phyloP scores from a whole-genome alignment of 1,140 invertebrate species.

The Melipona quadrifasciata region DNA sequence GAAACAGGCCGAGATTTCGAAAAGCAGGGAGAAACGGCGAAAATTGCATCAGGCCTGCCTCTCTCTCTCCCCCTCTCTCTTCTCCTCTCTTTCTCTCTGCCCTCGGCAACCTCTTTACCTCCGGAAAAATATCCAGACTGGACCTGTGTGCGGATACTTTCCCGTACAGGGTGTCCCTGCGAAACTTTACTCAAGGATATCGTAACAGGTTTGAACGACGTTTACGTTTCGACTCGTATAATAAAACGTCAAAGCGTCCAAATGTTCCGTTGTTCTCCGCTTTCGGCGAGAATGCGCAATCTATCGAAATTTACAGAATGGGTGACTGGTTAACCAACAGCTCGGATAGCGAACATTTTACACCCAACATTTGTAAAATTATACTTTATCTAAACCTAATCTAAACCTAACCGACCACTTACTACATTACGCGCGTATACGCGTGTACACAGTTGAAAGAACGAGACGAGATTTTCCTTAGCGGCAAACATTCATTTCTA shows the following conservation, averaged over 20 bases:
- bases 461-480: too few species aligned
- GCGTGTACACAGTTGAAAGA: too few species aligned
- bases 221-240: too few species aligned
- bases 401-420: too few species aligned
- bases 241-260: not conserved
- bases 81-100: not conserved
- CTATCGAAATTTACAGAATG: not conserved
- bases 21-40: conserved; percentile 47
- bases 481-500: not conserved
- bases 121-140: conserved; percentile 63
- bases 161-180: not conserved
- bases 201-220: too few species aligned
- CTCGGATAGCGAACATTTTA: too few species aligned
- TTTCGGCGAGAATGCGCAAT: not conserved
- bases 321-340: too few species aligned
- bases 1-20: conserved; percentile 51
- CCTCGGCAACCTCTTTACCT: conserved; percentile 2
- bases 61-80: too few species aligned
- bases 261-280: not conserved
- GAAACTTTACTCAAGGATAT: not conserved
- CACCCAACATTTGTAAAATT: too few species aligned
- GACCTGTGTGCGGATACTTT: conserved; percentile 24
- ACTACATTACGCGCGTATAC: too few species aligned
- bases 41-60: conserved; percentile 57
- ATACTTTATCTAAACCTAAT: too few species aligned